Conservation (phyloP, 1,140 invertebrate genomes). For the Leptinotarsa lineolata region DNA sequence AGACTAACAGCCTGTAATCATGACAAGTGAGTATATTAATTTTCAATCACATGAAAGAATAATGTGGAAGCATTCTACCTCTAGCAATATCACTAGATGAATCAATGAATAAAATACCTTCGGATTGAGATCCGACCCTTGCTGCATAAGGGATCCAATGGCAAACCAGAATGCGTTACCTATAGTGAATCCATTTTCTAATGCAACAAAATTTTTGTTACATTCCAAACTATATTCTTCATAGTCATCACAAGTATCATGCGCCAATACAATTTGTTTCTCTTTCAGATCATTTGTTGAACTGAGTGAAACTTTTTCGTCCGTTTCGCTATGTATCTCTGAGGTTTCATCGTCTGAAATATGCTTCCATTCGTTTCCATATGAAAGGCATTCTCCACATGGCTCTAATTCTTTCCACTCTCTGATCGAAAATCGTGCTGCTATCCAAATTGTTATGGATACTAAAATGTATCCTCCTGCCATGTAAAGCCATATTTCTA, state of each 20-base stretch:
- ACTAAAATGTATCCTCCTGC: slow-evolving; percentile 75
- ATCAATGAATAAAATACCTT: slow-evolving; percentile 61
- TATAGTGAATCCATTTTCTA: slow-evolving; percentile 78
- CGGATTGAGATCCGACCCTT: slow-evolving; percentile 87
- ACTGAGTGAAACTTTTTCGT: slow-evolving; percentile 4
- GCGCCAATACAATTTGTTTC: background rate
- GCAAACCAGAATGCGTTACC: slow-evolving; percentile 90
- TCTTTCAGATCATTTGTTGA: background rate
- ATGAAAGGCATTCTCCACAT: slow-evolving; percentile 54
- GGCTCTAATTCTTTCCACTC: slow-evolving; percentile 79
- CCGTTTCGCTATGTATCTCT: slow-evolving; percentile 42
- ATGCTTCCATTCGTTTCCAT: slow-evolving; percentile 30
- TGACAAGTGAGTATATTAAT: too few species aligned
- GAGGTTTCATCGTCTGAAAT: slow-evolving; percentile 37
- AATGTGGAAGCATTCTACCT: too few species aligned
- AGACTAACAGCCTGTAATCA: too few species aligned
- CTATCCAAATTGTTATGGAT: slow-evolving; percentile 80
- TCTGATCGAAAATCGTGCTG: slow-evolving; percentile 77
- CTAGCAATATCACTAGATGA: too few species aligned
- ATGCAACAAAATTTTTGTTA: slow-evolving; percentile 43
- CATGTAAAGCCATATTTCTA: slow-evolving; percentile 82
- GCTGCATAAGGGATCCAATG: slow-evolving; percentile 92
- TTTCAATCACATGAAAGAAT: too few species aligned
- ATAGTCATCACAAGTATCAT: background rate
- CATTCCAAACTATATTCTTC: background rate